Base-by-base conservation (phyloP, 2,113 vertebrate genomes). In the Leptodactylus fuscus region DNA sequence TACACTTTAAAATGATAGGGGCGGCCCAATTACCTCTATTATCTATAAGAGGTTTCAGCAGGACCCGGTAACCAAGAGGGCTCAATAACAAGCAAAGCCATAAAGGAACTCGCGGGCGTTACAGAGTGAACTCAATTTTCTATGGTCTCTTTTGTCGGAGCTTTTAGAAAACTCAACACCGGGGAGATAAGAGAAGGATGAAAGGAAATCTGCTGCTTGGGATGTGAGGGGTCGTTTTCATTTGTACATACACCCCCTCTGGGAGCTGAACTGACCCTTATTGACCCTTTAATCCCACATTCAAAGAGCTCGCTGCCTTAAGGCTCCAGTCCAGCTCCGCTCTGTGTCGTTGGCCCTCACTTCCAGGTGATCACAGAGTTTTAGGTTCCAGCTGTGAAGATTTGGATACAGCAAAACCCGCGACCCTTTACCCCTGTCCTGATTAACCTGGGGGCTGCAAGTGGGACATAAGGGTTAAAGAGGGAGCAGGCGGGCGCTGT, bases 171-270 rank as follows among this genome's bases (percentile, higher is more conserved):
- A 55, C 76, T 46, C 49, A 85, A 85, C 83, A 79, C 83, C 76
- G 41, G 34, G 49, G 62, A 85, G 83, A 85, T 85, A 85, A 80
- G 83, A 67, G 41, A n/a, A 70, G 73, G 76, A 78, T 58, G 49
- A 69, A 80, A 79, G 83, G 65, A 48, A 71, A 71, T 69, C 60
- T 51, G 48, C 46, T 60, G 48, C 65, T 80, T 85, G 75, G 75
- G 55, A 85, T 85, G 83, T 69, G 53, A 84, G 55, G 83, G 83
- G 83, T 85, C 83, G 78, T 80, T 85, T 80, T 80, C 83, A 85
- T 85, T 85, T 85, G 83, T 85, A 85, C 75, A 79, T 85, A 79
- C 83, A 79, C 83, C 83, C 83, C 83, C 83, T 80, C 83, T 58
- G 83, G 83, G 83, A 85, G 83, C 76, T 80, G 62, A 71, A 85